Evolutionary conservation across 2,797 vertebrate genomes (phyloP).

Genomic region (Anguilla obscura): DNA sequence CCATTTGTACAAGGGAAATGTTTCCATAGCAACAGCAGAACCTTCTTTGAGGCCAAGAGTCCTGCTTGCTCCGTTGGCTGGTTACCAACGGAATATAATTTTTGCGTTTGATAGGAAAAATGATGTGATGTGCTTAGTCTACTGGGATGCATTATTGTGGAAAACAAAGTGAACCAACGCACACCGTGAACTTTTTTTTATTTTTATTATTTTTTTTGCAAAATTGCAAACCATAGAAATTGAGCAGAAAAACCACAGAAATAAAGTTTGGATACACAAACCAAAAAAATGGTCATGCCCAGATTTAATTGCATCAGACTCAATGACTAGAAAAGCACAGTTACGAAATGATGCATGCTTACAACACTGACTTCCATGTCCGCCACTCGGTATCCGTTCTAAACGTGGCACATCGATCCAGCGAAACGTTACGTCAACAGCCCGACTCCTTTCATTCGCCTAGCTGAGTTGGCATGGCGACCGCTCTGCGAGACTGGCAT

Average conservation of each 20-base stretch:
- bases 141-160: background rate
- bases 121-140: background rate
- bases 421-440: background rate
- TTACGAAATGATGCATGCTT: no score
- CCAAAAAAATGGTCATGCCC: background rate
- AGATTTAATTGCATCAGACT: background rate
- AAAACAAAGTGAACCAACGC: background rate
- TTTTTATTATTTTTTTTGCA: no score
- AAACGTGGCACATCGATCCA: no score
- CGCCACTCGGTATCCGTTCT: no score
- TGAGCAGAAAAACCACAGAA: background rate
- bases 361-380: no score
- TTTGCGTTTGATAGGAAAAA: background rate
- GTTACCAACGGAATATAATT: background rate
- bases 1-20: constrained; percentile 25
- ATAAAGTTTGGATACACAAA: background rate
- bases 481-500: background rate
- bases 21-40: constrained; percentile 48
- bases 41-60: background rate
- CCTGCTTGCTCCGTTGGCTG: background rate
- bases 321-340: background rate
- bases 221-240: background rate
- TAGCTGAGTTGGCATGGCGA: background rate
- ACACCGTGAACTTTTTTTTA: no score
- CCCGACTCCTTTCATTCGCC: background rate